Base-by-base conservation (phyloP, 2,797 vertebrate species). In the Protosalanx chinensis region DNA sequence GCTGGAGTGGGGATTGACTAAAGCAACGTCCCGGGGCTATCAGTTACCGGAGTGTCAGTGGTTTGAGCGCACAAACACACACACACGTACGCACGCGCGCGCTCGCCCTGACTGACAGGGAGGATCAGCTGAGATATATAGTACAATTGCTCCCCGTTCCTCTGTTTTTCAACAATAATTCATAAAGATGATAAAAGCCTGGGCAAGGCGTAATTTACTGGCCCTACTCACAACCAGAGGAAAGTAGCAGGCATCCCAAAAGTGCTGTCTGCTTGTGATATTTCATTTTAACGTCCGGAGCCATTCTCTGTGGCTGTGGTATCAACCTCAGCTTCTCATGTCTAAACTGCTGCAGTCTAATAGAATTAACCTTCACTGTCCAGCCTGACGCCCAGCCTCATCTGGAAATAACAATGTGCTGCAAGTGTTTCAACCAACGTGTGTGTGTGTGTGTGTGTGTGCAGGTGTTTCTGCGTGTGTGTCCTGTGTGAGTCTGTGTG, bases 161-260 rank as follows among this genome's bases (percentile, higher is more conserved):
- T 33, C 15, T 85, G 80, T 80, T 88, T 16, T 79, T 74, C 59
- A 60, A 77, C 75, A 70, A 86, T 85, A 77, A 82, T 89, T 89
- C 87, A 86, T 85, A 82, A 65, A 68, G 79, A 83, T 73, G 75
- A 86, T 84, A 85, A 89, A 90, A 88, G 71, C 71, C 64, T 71
- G 67, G 66, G 56, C 76, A 84, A 80, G 74, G 59, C 29, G 41
- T 83, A 84, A 90, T 88, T 86, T 84, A 84, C 72, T 72, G 66
- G 72, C 66, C 73, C 74, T 79, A 74, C 77, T 81, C 82, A 77
- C 72, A 85, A n/a, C 73, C 70, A 49, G 64, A 74, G 64, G 72
- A 80, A 85, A 81, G 73, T 51, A 73, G 76, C 71, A 82, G 70
- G 23, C 71, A 56, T 71, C 65, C 76, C 80, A 57, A 81, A 75